These are phyloP conservation scores for Muschampia plurimacula DNA, from an alignment of 2,888 invertebrate genomes.

Conservation along the genomic window DNA sequence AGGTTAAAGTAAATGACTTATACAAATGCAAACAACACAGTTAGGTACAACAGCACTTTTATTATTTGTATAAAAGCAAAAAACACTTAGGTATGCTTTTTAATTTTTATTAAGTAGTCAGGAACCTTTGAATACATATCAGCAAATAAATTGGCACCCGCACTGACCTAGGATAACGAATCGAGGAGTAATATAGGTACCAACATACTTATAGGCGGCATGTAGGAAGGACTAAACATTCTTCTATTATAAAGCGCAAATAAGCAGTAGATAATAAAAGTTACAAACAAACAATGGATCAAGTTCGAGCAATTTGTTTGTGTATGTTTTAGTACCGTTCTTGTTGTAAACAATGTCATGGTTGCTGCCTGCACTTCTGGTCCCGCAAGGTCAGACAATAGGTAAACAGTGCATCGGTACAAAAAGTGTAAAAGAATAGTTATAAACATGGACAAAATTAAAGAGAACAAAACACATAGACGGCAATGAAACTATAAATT, in stretches of 20 bases:
- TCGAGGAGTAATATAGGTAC: not conserved
- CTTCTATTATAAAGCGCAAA: not conserved
- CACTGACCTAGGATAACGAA: slow-evolving; percentile 32
- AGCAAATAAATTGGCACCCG: not conserved
- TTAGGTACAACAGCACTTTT: no score
- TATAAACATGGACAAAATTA: slow-evolving; percentile 17
- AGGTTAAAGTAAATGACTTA: slow-evolving; percentile 16
- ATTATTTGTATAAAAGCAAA: not conserved
- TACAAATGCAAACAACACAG: not conserved
- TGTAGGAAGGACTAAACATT: not conserved
- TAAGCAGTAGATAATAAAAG: not conserved
- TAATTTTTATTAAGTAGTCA: not conserved
- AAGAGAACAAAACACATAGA: slow-evolving; percentile 15
- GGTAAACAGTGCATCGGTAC: slow-evolving; percentile 19
- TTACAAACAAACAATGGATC: not conserved
- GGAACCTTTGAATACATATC: no score
- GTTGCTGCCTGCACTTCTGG: slow-evolving; percentile 4
- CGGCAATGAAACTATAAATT: slow-evolving; percentile 27
- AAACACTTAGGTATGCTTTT: not conserved
- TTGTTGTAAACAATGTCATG: slow-evolving; percentile 11
- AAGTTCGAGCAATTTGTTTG: not conserved
- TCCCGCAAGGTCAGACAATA: slow-evolving; percentile 22
- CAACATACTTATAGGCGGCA: not conserved
- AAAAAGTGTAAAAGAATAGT: slow-evolving; percentile 15
- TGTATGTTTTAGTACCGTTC: not conserved